Conservation (phyloP, 2,888 invertebrate species). For the Abscondita cerata region DNA sequence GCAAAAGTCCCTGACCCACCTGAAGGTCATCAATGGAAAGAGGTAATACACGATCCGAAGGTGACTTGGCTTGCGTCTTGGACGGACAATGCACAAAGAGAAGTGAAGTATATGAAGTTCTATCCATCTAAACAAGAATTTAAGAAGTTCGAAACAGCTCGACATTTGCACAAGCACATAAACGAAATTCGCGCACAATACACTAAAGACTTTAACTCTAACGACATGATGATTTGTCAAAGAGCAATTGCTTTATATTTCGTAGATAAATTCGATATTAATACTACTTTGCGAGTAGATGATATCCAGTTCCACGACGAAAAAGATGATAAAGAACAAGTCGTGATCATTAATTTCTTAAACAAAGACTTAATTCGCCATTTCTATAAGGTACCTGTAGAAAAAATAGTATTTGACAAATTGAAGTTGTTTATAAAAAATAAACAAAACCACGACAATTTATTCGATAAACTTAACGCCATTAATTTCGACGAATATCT, state of each 20-base stretch:
- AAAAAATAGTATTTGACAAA: constrained; percentile 98
- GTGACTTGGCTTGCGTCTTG: constrained; percentile 99
- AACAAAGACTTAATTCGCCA: constrained; percentile 92
- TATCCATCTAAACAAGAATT: constrained; percentile 99
- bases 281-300: constrained; percentile 94
- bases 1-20: constrained; percentile 87
- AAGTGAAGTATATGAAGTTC: constrained; percentile 98
- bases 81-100: constrained; percentile 96
- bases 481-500: constrained; percentile 96
- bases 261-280: constrained; percentile 97
- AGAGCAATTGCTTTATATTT: constrained; percentile 98
- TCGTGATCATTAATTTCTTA: constrained; percentile 98
- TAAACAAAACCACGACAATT: constrained; percentile 92
- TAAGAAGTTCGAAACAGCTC: constrained; percentile 98
- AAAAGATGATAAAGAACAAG: constrained; percentile 87
- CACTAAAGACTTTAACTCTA: constrained; percentile 92
- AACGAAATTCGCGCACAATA: constrained; percentile 89
- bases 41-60: constrained; percentile 91
- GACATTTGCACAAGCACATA: constrained; percentile 89
- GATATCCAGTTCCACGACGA: constrained; percentile 90
- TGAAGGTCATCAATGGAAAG: constrained; percentile 93
- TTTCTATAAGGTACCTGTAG: constrained; percentile 96
- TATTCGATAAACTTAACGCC: constrained; percentile 97
- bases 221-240: constrained; percentile 97
- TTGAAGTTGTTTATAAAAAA: constrained; percentile 96